Conservation (phyloP, 2,113 vertebrate species). For the Numida meleagris region DNA sequence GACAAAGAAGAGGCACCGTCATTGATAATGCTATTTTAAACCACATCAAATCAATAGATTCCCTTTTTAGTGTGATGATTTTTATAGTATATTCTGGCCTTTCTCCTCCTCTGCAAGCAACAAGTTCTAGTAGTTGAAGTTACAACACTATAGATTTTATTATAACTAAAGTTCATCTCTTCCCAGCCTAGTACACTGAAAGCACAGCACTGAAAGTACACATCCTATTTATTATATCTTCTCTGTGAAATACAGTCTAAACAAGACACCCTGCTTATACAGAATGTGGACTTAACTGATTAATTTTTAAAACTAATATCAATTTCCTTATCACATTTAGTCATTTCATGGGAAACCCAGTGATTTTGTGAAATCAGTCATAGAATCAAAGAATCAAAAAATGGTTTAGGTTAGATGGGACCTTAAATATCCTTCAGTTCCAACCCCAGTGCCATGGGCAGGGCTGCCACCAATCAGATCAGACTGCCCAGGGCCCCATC, state of each 20-base stretch:
- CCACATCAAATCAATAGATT: background rate
- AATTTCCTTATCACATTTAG: background rate
- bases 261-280: background rate
- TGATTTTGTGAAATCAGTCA: background rate
- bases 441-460: too few relatives aligned
- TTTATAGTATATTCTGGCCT: background rate
- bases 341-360: background rate
- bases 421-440: too few relatives aligned
- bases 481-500: too few relatives aligned
- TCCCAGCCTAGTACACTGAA: background rate
- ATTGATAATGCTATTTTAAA: background rate
- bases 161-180: background rate
- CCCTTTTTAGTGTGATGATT: background rate
- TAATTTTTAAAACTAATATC: background rate
- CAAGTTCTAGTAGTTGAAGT: background rate
- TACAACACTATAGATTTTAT: background rate
- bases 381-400: too few relatives aligned
- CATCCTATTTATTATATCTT: background rate
- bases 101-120: background rate
- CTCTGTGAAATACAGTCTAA: background rate
- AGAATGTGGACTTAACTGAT: background rate
- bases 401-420: too few relatives aligned
- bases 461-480: too few relatives aligned
- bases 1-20: background rate
- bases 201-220: background rate